Evolutionary conservation across 2,113 vertebrate genomes (phyloP).

Genomic region (Echinops telfairi): DNA sequence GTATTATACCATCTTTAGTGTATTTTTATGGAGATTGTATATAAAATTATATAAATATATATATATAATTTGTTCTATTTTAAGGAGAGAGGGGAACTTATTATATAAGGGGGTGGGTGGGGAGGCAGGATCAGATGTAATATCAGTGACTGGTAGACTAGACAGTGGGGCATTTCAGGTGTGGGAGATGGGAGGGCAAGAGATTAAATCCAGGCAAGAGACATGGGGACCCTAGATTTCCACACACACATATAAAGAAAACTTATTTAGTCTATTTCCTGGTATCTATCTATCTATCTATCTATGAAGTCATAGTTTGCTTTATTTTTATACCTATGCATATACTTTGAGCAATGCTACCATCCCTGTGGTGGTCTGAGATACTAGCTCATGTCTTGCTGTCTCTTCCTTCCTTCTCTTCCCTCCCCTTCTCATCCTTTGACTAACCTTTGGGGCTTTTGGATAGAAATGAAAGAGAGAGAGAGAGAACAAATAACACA

Average conservation of each 20-base stretch:
- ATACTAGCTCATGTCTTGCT: slow-evolving; percentile 69
- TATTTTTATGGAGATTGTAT: slow-evolving; percentile 85
- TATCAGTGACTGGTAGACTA: slow-evolving; percentile 37
- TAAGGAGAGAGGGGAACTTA: slow-evolving; percentile 82
- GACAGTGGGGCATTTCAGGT: slow-evolving; percentile 7
- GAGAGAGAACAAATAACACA: neutral
- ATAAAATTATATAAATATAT: slow-evolving; percentile 89
- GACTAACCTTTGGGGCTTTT: slow-evolving; percentile 38
- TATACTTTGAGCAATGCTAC: slow-evolving; percentile 82
- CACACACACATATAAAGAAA: slow-evolving; percentile 79
- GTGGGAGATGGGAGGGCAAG: slow-evolving; percentile 24
- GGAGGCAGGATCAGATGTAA: slow-evolving; percentile 60
- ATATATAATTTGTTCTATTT: slow-evolving; percentile 88
- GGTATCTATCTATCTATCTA: slow-evolving; percentile 86
- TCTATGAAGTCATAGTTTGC: slow-evolving; percentile 86
- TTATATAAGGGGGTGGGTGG: slow-evolving; percentile 63
- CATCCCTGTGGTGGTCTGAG: slow-evolving; percentile 72
- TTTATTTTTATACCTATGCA: slow-evolving; percentile 90
- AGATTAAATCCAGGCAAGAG: slow-evolving; percentile 10
- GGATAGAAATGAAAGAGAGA: slow-evolving; percentile 17
- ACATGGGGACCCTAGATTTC: slow-evolving; percentile 76
- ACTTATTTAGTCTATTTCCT: slow-evolving; percentile 84
- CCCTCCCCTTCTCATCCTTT: neutral
- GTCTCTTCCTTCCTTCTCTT: neutral
- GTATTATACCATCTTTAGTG: slow-evolving; percentile 82